These are phyloP conservation scores for Mimas tiliae DNA, from an alignment of 2,888 invertebrate species.

Conservation along the genomic window DNA sequence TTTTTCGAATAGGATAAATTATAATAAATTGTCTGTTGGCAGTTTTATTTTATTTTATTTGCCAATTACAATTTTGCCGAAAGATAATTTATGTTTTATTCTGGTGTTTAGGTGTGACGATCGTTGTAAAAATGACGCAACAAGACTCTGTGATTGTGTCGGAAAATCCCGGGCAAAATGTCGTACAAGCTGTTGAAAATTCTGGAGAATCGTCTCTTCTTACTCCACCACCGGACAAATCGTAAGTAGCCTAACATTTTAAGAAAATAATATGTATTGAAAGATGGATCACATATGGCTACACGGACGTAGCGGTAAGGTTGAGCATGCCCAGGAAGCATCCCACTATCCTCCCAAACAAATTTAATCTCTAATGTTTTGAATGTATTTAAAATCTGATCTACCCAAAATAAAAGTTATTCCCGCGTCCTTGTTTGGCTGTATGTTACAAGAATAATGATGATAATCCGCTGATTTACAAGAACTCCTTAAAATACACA, in stretches of 20 bases:
- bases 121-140: constrained; percentile 59
- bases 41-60: constrained; percentile 25
- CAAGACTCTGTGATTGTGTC: constrained; percentile 64
- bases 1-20: constrained; percentile 31
- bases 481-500: too few species aligned
- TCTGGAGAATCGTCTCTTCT: constrained; percentile 30
- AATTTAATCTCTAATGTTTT: too few species aligned
- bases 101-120: constrained; percentile 44
- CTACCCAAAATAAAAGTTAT: too few species aligned
- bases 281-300: too few species aligned
- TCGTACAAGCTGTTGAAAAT: constrained; percentile 43
- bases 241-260: constrained; percentile 41
- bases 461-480: too few species aligned
- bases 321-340: too few species aligned
- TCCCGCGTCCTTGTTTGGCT: too few species aligned
- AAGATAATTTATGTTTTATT: constrained; percentile 33
- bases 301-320: too few species aligned
- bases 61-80: too few species aligned
- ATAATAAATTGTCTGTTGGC: constrained; percentile 41
- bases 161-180: constrained; percentile 42
- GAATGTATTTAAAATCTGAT: too few species aligned
- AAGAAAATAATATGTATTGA: neutral
- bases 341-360: too few species aligned
- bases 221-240: constrained; percentile 29
- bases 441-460: too few species aligned